Base-by-base conservation (phyloP, 2,113 vertebrate genomes). In the Xenus cinereus region DNA sequence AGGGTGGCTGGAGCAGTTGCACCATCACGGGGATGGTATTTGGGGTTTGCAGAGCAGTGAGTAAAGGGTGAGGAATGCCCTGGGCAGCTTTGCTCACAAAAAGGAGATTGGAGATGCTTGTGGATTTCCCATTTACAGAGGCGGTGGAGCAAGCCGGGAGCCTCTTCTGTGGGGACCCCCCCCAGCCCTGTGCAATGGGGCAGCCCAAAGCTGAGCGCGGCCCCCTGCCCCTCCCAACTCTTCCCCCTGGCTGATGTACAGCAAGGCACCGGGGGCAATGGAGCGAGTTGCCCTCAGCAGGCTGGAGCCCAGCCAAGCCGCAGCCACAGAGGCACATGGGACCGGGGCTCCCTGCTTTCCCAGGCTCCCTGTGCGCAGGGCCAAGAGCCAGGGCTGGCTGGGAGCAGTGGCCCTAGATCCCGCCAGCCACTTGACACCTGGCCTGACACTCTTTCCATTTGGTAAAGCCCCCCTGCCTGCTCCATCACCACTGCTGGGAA, bases 81-180 rank as follows among this genome's bases (percentile, higher is more conserved):
- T 10, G 41, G 35, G 48, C 1, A 0, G 60, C 64, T 84, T 87
- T 22, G 0, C 82, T 97, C 95, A 96, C 14, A 9, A 97, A 96
- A 95, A 96, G 95, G 93, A 96, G 89, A 91, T 45, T 0, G 6
- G 80, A 95, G 72, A 67, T 15, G 37, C 93, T 89, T 84, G 57
- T 73, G 66, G 82, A 89, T 97, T 97, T 97, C 97, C 96, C 96
- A 93, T 97, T 97, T 96, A 94, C 30, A 12, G 94, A 95, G 80
- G 84, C 10, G 0, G 41, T 2, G 3, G 86, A 84, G 78, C 2
- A 6, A 93, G 88, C 54, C 0, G 12, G n/a, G 50, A 94, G 73
- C 64, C 51, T 91, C 59, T 86, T 56, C 81, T 53, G 83, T 3
- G 5, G 92, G 62, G 76, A 23, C 33, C 59, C 71, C 60, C 85